Evolutionary conservation across 2,888 invertebrate species (phyloP).

Genomic region (Ochropleura plecta): DNA sequence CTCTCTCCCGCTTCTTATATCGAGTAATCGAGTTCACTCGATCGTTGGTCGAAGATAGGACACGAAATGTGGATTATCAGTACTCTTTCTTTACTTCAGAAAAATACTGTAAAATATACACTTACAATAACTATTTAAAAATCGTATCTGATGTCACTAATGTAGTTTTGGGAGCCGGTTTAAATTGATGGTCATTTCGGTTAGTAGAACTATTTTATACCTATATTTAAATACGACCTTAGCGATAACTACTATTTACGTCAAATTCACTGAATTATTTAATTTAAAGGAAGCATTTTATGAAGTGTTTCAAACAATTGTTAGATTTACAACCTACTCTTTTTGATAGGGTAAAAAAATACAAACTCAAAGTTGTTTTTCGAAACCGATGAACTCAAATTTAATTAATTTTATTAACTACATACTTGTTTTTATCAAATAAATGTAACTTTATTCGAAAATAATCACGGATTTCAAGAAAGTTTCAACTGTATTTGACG

Average conservation of each 20-base stretch:
- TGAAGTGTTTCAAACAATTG: background rate
- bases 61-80: too few relatives aligned
- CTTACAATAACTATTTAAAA: background rate
- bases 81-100: too few relatives aligned
- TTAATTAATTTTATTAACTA: too few relatives aligned
- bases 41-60: too few relatives aligned
- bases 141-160: background rate
- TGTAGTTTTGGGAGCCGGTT: background rate
- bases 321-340: background rate
- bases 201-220: background rate
- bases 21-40: too few relatives aligned
- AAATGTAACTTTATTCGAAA: too few relatives aligned
- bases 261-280: conserved; percentile 10
- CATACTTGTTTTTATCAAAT: too few relatives aligned
- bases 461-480: too few relatives aligned
- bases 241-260: background rate
- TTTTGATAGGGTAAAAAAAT: background rate
- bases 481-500: too few relatives aligned
- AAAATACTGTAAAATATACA: background rate
- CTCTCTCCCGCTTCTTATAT: too few relatives aligned
- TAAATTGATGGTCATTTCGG: background rate
- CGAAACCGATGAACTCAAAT: too few relatives aligned
- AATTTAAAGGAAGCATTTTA: background rate
- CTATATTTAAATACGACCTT: conserved; percentile 12
- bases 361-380: too few relatives aligned